These are phyloP conservation scores for Seriola quinqueradiata DNA, from an alignment of 2,113 vertebrate species.

Conservation along the genomic window DNA sequence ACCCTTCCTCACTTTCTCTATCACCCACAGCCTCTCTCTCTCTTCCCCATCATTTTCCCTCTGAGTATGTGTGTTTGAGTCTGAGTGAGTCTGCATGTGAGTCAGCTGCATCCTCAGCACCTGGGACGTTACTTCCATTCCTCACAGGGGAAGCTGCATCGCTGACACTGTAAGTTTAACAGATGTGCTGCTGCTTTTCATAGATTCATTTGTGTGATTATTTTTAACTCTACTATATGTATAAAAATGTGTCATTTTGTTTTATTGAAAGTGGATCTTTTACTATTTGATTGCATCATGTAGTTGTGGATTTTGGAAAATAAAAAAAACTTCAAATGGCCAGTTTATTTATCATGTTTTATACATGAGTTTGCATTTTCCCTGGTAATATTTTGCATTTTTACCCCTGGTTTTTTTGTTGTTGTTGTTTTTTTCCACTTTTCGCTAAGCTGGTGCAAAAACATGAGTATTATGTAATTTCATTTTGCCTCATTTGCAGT, in stretches of 20 bases:
- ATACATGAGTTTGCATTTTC: neutral
- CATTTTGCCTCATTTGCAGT: neutral
- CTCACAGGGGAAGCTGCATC: slow-evolving; percentile 39
- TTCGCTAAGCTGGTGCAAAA: neutral
- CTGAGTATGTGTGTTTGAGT: slow-evolving; percentile 18
- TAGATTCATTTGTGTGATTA: neutral
- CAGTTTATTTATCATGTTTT: neutral
- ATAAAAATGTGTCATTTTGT: neutral
- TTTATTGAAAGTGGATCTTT: neutral
- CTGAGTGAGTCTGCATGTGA: slow-evolving; percentile 45
- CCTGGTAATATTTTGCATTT: neutral
- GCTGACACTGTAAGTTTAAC: slow-evolving; percentile 66
- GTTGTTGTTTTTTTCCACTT: no score
- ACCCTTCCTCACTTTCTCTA: slow-evolving; percentile 54
- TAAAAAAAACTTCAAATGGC: neutral
- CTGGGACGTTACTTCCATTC: slow-evolving; percentile 60
- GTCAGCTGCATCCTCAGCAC: slow-evolving; percentile 70
- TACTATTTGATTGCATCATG: neutral
- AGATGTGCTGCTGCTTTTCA: neutral
- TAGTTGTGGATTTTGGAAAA: neutral
- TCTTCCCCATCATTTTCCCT: neutral
- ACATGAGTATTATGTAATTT: neutral
- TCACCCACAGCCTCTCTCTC: slow-evolving; percentile 43
- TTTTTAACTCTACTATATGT: neutral
- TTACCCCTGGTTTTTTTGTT: neutral